Evolutionary conservation across 37 sponge, comb jelly and placozoan species (phyloP).

Genomic region (Corticium candelabrum): DNA sequence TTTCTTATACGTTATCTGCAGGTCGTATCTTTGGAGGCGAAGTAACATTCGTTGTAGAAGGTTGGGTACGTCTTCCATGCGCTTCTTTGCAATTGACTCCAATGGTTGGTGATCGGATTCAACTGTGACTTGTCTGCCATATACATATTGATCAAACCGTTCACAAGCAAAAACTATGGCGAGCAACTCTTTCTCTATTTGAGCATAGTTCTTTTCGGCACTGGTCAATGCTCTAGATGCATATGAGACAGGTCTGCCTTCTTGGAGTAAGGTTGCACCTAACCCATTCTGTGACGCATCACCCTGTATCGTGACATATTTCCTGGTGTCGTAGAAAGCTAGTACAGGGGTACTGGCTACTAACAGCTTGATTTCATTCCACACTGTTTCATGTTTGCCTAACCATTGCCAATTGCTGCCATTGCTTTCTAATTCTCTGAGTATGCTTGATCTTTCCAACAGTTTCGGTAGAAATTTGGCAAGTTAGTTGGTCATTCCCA

Average conservation of each 20-base stretch:
- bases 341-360: constrained; percentile 16
- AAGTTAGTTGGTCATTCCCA: neutral
- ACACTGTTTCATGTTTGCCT: neutral
- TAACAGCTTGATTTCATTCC: neutral
- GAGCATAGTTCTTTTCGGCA: constrained; percentile 22
- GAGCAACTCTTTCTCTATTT: constrained; percentile 32
- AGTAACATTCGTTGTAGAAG: constrained; percentile 1
- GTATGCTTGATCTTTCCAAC: neutral
- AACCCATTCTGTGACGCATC: constrained; percentile 28
- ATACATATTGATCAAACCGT: constrained; percentile 7
- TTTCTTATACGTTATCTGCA: neutral
- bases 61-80: neutral
- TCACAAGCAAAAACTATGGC: constrained; percentile 27
- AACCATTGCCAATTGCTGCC: neutral
- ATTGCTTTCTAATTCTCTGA: neutral
- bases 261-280: constrained; percentile 29
- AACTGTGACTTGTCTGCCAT: neutral
- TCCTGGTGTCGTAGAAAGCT: constrained; percentile 17
- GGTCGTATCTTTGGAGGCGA: neutral
- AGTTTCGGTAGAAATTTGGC: neutral
- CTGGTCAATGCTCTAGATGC: neutral
- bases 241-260: constrained; percentile 21
- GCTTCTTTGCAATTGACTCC: constrained; percentile 2
- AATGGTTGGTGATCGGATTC: constrained; percentile 40
- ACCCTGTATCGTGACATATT: constrained; percentile 7